A percentile compares a stretch with the other conserved stretches of the same genome.
These are phyloP conservation scores for Tholera decimalis DNA, from an alignment of 2,888 invertebrate genomes.

Conservation along the genomic window DNA sequence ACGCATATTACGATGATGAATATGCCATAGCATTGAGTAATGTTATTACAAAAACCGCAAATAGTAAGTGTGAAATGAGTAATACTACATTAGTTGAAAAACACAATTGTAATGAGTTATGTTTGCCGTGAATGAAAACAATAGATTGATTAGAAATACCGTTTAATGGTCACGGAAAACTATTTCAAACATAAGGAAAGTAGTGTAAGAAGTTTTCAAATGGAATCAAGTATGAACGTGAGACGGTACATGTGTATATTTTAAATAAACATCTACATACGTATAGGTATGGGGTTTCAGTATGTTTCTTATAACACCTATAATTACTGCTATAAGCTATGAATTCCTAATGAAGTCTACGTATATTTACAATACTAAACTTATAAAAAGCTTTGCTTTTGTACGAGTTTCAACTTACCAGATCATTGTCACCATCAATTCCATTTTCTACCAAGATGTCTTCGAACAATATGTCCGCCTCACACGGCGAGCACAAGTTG, in stretches of 20 bases:
- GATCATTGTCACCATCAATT: slow-evolving; percentile 76
- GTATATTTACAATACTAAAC: slow-evolving; percentile 3
- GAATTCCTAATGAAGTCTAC: not conserved
- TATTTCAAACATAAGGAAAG: slow-evolving; percentile 1
- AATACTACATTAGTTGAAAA: slow-evolving; percentile 39
- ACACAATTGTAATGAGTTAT: slow-evolving; percentile 50
- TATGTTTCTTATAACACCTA: slow-evolving; percentile 19
- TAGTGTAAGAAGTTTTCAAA: not conserved
- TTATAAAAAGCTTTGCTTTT: not conserved
- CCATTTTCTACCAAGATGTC: slow-evolving; percentile 87
- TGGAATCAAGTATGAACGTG: not conserved
- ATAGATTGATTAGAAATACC: slow-evolving; percentile 44
- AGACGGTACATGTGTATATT: slow-evolving; percentile 3
- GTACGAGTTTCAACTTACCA: slow-evolving; percentile 76
- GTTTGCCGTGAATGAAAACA: slow-evolving; percentile 39
- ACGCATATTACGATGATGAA: slow-evolving; percentile 32
- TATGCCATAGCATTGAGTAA: slow-evolving; percentile 56
- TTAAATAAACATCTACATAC: slow-evolving; percentile 6
- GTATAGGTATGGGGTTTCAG: slow-evolving; percentile 4
- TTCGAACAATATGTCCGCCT: slow-evolving; percentile 87
- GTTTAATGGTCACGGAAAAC: slow-evolving; percentile 6
- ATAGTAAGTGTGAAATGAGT: slow-evolving; percentile 52
- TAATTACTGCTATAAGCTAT: slow-evolving; percentile 15
- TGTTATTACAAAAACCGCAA: slow-evolving; percentile 52
- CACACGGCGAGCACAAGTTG: slow-evolving; percentile 88